phyloP scores from a whole-genome alignment of 2,797 vertebrate genomes.

The Malacoraja senta region DNA sequence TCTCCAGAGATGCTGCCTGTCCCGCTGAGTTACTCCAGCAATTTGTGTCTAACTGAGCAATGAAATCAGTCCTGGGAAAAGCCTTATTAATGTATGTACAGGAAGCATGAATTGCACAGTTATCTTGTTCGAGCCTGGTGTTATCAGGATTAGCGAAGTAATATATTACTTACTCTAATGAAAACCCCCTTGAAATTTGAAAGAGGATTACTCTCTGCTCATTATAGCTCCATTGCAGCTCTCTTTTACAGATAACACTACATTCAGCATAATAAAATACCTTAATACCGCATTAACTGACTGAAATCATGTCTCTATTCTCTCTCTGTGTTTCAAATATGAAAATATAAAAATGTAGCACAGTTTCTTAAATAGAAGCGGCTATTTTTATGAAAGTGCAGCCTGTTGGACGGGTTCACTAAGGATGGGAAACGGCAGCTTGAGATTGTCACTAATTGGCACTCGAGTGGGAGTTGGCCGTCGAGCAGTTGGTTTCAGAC shows the following conservation, averaged over 20 bases:
- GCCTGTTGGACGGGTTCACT: not conserved
- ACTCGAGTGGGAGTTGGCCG: not conserved
- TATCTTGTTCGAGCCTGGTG: not conserved
- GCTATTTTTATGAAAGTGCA: not conserved
- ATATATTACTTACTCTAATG: not conserved
- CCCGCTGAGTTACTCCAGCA: no score
- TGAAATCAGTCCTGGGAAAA: no score
- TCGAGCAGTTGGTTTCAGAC: not conserved
- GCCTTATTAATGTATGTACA: not conserved
- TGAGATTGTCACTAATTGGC: not conserved
- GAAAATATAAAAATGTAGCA: not conserved
- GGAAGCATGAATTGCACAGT: not conserved
- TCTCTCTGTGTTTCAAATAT: not conserved
- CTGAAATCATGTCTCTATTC: conserved; percentile 6
- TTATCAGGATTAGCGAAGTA: conserved; percentile 26
- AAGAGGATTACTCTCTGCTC: conserved; percentile 27
- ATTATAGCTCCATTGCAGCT: conserved; percentile 30
- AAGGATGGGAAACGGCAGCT: not conserved
- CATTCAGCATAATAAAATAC: conserved; percentile 13
- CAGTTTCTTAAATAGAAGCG: not conserved
- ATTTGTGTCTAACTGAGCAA: no score
- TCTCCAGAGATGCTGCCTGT: no score
- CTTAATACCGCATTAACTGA: conserved; percentile 18
- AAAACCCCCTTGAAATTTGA: conserved; percentile 27
- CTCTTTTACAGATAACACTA: conserved; percentile 23